Percentiles rank a stretch among this genome's conserved stretches.
phyloP scores from a whole-genome alignment of 2,113 vertebrate genomes.

The Myrmecobius fasciatus region DNA sequence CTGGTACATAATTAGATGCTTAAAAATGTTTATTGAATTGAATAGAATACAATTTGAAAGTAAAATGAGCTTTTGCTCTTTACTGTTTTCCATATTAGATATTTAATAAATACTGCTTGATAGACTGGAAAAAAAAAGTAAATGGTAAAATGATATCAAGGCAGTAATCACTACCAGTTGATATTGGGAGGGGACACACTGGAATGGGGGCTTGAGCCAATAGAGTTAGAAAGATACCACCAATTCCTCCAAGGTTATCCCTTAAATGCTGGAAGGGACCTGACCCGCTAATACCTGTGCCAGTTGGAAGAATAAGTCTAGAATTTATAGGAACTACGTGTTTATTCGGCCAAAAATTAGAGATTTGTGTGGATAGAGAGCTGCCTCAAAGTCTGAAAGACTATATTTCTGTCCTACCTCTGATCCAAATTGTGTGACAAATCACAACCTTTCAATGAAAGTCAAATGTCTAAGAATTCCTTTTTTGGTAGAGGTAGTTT shows the following conservation, averaged over 20 bases:
- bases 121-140: no score
- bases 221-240: background rate
- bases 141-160: background rate
- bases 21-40: no score
- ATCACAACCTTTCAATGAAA: no score
- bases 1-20: no score
- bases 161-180: background rate
- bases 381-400: background rate
- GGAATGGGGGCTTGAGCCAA: background rate
- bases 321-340: background rate
- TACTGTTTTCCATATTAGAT: background rate
- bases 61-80: background rate
- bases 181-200: background rate
- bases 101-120: background rate
- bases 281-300: background rate
- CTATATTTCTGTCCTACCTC: background rate
- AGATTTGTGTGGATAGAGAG: background rate
- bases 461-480: background rate
- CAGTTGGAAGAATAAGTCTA: background rate
- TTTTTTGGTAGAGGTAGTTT: background rate
- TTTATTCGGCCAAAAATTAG: background rate
- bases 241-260: background rate
- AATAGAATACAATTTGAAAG: background rate
- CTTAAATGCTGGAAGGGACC: background rate
- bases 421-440: background rate